Evolutionary conservation across 2,113 vertebrate species (phyloP).

Genomic region (Vulpes ferrilata): DNA sequence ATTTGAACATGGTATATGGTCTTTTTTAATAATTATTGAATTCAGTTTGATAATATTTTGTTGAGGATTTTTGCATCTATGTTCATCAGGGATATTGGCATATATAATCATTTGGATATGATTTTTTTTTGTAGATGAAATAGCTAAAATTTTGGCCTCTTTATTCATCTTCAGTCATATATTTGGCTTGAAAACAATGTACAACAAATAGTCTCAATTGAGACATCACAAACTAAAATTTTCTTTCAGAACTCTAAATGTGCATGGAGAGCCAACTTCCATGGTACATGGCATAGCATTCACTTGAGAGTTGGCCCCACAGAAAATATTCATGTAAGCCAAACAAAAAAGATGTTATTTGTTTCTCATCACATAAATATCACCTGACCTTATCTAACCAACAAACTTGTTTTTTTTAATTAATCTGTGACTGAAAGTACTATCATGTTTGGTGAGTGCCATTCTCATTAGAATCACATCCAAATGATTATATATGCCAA

Average conservation of each 20-base stretch:
- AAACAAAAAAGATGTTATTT: neutral
- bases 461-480: neutral
- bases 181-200: conserved; percentile 31
- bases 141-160: conserved; percentile 57
- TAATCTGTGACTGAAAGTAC: neutral
- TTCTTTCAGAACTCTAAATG: neutral
- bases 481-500: neutral
- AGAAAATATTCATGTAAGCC: neutral
- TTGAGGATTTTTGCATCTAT: neutral
- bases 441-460: neutral
- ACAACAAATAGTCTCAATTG: neutral
- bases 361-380: neutral
- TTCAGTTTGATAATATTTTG: neutral
- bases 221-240: neutral
- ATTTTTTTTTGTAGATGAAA: neutral
- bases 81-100: neutral
- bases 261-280: neutral
- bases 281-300: neutral
- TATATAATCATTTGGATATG: neutral
- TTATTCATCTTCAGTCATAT: conserved; percentile 51
- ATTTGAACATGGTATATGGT: neutral
- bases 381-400: neutral
- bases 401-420: neutral
- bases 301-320: neutral
- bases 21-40: neutral